phyloP scores from a whole-genome alignment of 2,888 invertebrate genomes.

The Andrena camellia region DNA sequence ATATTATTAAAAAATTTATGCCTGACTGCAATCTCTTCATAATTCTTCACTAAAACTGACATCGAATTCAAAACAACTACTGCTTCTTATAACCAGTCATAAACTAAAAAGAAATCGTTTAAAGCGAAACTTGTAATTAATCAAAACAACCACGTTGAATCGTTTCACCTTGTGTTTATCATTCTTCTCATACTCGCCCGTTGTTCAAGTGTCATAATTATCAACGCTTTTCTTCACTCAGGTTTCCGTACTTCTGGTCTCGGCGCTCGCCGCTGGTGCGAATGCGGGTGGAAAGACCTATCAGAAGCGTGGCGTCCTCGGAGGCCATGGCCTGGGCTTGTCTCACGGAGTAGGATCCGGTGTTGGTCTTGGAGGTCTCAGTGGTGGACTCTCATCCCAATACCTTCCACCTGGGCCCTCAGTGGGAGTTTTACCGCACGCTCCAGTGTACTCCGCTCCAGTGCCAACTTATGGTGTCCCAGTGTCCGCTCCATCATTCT shows the following conservation, averaged over 20 bases:
- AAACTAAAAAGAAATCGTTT: background rate
- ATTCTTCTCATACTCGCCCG: background rate
- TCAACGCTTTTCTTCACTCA: constrained; percentile 35
- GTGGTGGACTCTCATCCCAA: background rate
- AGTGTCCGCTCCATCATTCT: background rate
- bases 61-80: background rate
- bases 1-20: background rate
- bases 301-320: constrained; percentile 62
- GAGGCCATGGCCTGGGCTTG: constrained; percentile 7
- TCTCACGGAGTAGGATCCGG: background rate
- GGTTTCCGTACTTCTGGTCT: constrained; percentile 65
- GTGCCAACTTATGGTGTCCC: background rate
- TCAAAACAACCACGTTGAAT: too few relatives aligned
- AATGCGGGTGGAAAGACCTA: constrained; percentile 48
- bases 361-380: constrained; percentile 1
- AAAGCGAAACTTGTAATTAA: background rate
- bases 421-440: background rate
- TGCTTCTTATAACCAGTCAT: background rate
- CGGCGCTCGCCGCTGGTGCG: constrained; percentile 48
- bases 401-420: constrained; percentile 33
- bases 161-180: background rate
- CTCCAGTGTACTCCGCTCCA: background rate
- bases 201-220: background rate
- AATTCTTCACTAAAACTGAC: background rate
- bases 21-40: background rate